Base-by-base conservation (phyloP, 2,797 vertebrate genomes). In the Moxostoma hubbsi region DNA sequence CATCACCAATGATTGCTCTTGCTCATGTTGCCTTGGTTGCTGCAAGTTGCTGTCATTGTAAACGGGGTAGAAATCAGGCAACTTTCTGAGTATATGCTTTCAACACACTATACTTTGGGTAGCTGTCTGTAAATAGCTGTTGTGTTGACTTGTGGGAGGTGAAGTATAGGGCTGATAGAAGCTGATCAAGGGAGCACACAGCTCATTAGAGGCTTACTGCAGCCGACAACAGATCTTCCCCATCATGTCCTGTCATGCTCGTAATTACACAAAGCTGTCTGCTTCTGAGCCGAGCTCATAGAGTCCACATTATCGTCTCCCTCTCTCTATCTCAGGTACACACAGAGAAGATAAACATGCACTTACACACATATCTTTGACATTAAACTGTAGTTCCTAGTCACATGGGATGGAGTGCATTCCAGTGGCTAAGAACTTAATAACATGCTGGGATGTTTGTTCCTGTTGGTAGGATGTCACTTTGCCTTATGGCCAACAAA, bases 211-310 rank as follows among this genome's bases (percentile, higher is more conserved):
- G 64, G 67, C 66, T 66, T 71, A 13, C 75, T 71, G 55, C 65
- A 72, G 55, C 73, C 7, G n/a, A 82, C 75, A 76, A 9, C 1
- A 75, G 61, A 67, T 72, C 66, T 66, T 58, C 61, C 71, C 49
- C 69, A 57, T 86, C 83, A 61, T 83, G 85, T 81, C 73, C 69
- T 58, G 65, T 80, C 83, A 84, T 80, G 79, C 76, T 83, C 15
- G 7, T 78, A 83, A 83, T 84, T 83, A 86, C 63, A 83, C 61
- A 61, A 79, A 84, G 76, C 73, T 58, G 24, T 81, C 65, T 77
- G 46, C 16, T 68, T 79, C 47, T 46, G 69, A 81, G 65, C 66
- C 67, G 78, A 68, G 12, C 73, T 54, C 58, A 73, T 77, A 15
- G 46, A 77, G 49, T 55, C 64, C 71, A 58, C 15, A 36, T 43